A percentile compares a stretch with the other conserved stretches of the same genome.
phyloP scores from a whole-genome alignment of 2,888 invertebrate genomes.

The Apodemia zela region DNA sequence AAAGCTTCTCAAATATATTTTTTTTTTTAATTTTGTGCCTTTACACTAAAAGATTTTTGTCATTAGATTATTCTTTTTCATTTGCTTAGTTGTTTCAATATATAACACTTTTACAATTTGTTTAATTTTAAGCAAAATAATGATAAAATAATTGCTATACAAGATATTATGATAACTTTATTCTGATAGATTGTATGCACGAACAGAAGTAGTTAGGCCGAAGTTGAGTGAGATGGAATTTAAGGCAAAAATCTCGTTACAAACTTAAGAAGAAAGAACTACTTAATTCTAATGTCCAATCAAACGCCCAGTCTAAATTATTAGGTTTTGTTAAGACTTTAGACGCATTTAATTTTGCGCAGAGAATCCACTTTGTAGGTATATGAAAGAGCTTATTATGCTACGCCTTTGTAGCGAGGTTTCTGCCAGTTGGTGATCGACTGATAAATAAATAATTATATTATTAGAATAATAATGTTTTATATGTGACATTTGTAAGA shows the following conservation, averaged over 20 bases:
- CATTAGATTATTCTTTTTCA: not conserved
- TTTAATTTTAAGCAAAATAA: not conserved
- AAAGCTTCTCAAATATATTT: no score
- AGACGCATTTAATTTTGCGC: not conserved
- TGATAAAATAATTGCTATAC: not conserved
- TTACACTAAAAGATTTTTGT: not conserved
- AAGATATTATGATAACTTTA: slow-evolving; percentile 18
- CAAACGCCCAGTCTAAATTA: not conserved
- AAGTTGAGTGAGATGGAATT: slow-evolving; percentile 12
- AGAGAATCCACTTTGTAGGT: not conserved
- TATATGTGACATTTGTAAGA: slow-evolving; percentile 55
- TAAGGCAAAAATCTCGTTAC: slow-evolving; percentile 5
- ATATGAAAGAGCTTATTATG: not conserved
- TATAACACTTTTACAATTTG: not conserved
- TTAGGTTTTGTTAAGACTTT: not conserved
- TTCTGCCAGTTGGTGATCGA: slow-evolving; percentile 56
- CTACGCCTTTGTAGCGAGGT: slow-evolving; percentile 43
- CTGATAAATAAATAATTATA: slow-evolving; percentile 56
- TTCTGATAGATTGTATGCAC: slow-evolving; percentile 26
- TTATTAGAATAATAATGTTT: slow-evolving; percentile 59
- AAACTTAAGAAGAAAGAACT: slow-evolving; percentile 18
- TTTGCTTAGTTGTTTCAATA: slow-evolving; percentile 17
- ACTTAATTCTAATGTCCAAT: not conserved
- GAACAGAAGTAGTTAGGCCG: slow-evolving; percentile 31
- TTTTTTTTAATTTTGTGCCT: not conserved